Evolutionary conservation across 1,140 invertebrate genomes (phyloP), one percentile per base, ranked within the genome.

Genomic region (Lithobius niger): DNA sequence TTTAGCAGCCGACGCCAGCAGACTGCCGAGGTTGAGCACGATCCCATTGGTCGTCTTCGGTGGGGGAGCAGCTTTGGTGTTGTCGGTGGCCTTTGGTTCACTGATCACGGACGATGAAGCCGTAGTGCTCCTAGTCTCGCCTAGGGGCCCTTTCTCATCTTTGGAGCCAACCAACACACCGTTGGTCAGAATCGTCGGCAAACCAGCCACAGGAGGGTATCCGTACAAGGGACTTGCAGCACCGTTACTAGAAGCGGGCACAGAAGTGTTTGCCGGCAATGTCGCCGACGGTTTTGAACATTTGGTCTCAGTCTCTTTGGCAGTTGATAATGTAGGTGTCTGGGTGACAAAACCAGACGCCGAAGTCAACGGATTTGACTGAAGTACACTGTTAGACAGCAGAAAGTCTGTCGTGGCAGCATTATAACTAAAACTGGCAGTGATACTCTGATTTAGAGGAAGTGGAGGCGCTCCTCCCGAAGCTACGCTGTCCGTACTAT

Each of bases 401-500:
- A 50, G 43, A 49, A 44, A 48, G 31, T 50, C 26, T 27, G 53
- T 42, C 22, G 52, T 52, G 24, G 48, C 47, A 44, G 50, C 45
- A 26, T 56, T 51, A 45, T 36, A 18, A 25, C 25, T 40, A 44
- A 26, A 27, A 36, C n/a, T 36, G 26, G 57, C 47, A 15, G 54
- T 28, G 27, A 31, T 26, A 26, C 28, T 28, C 16, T 27, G 48
- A 40, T 60, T 60, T 50, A 59, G 36, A 15, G 54, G 52, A 16
- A 47, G 52, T n/a, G 57, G 43, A 16, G 52, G 52, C 13, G 48
- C 49, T 16, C 60, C 48, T 15, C 54, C 53, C 19, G 62, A 60
- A 21, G 63, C 60, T 4, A 62, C 61, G 52, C 77, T 78, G 57
- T 82, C 80, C 4, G 78, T 72, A 62, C 77, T 81, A 52, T 74